These are phyloP conservation scores for Pristionchus entomophagus DNA, from an alignment of 2,888 invertebrate species.

Conservation along the genomic window DNA sequence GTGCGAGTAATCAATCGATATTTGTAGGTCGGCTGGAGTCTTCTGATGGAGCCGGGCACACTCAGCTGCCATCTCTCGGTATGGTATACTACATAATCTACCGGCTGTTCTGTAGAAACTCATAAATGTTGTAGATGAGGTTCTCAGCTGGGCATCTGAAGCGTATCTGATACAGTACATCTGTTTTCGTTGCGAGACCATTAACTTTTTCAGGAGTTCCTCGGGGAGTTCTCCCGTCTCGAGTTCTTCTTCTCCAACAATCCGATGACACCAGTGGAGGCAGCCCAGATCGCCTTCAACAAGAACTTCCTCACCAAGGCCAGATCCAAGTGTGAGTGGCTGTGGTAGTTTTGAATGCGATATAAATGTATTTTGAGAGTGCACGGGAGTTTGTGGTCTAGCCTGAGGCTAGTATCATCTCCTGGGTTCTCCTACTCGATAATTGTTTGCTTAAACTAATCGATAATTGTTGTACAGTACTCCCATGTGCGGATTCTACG, in stretches of 20 bases:
- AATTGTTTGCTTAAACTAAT: too few species aligned
- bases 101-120: not conserved
- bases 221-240: conserved; percentile 67
- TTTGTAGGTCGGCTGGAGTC: conserved; percentile 64
- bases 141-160: too few species aligned
- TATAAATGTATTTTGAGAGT: too few species aligned
- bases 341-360: too few species aligned
- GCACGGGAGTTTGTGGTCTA: too few species aligned
- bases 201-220: conserved; percentile 59
- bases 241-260: conserved; percentile 66
- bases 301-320: conserved; percentile 68
- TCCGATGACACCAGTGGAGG: conserved; percentile 64
- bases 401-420: too few species aligned
- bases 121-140: too few species aligned
- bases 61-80: conserved; percentile 69
- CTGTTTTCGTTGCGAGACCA: not conserved
- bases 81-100: not conserved
- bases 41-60: conserved; percentile 70
- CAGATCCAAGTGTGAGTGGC: conserved; percentile 58
- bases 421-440: too few species aligned
- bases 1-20: not conserved
- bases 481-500: conserved; percentile 57
- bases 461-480: conserved; percentile 49
- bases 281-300: conserved; percentile 67
- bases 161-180: not conserved